phyloP scores from a whole-genome alignment of 2,888 invertebrate genomes.

The Nebria salina region DNA sequence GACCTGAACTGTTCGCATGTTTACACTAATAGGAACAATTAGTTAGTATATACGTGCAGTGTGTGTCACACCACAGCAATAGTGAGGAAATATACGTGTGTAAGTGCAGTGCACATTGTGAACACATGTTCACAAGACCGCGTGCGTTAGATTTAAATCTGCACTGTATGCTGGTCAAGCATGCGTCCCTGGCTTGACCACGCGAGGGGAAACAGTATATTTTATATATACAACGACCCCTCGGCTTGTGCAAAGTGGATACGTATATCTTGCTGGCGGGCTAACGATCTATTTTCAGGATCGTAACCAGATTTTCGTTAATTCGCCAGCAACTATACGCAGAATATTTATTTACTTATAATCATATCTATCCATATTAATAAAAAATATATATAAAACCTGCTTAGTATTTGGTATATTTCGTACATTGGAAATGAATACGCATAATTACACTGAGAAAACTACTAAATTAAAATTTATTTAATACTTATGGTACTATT shows the following conservation, averaged over 20 bases:
- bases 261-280: neutral
- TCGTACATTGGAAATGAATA: too few relatives aligned
- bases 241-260: neutral
- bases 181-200: neutral
- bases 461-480: too few relatives aligned
- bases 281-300: too few relatives aligned
- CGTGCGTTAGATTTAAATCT: neutral
- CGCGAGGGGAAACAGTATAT: neutral
- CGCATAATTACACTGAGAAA: too few relatives aligned
- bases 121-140: neutral
- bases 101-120: neutral
- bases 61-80: neutral
- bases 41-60: neutral
- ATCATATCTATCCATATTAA: too few relatives aligned
- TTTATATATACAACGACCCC: neutral
- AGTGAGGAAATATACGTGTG: neutral
- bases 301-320: too few relatives aligned
- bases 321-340: too few relatives aligned
- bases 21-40: conserved; percentile 1
- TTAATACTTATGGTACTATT: too few relatives aligned
- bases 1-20: neutral
- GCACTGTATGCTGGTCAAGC: neutral
- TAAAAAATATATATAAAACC: too few relatives aligned
- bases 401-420: too few relatives aligned
- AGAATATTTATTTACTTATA: too few relatives aligned